A percentile compares a stretch with the other conserved stretches of the same genome.
Evolutionary conservation across 2,888 invertebrate genomes (phyloP).

Genomic region (Caenorhabditis sulstoni): DNA sequence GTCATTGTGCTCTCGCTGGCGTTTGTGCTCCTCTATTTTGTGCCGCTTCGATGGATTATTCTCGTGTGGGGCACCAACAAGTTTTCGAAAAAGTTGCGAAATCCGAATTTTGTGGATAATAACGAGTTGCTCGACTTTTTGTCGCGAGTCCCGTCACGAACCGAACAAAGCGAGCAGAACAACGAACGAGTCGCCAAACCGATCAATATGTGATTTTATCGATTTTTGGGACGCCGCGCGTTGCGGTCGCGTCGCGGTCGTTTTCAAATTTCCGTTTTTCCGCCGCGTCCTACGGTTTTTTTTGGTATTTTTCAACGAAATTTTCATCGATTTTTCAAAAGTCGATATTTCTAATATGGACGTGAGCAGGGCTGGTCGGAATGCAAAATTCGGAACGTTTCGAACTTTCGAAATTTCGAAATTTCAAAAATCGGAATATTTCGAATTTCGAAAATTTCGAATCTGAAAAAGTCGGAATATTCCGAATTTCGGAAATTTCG

Average conservation of each 20-base stretch:
- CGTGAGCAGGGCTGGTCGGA: no score
- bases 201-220: conserved; percentile 51
- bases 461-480: no score
- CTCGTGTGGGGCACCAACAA: conserved; percentile 96
- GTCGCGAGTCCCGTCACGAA: conserved; percentile 94
- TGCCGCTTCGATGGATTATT: conserved; percentile 91
- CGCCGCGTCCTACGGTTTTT: background rate
- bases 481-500: no score
- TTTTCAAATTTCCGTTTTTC: conserved; percentile 12
- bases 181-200: conserved; percentile 50
- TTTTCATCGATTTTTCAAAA: background rate
- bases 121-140: conserved; percentile 96
- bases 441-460: no score
- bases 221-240: no score
- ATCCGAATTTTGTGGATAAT: conserved; percentile 95
- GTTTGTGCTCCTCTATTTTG: conserved; percentile 89
- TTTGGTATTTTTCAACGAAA: background rate
- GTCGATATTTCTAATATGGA: no score
- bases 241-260: background rate
- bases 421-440: no score
- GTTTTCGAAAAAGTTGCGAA: conserved; percentile 92
- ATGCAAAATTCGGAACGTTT: no score
- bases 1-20: conserved; percentile 87
- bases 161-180: conserved; percentile 86
- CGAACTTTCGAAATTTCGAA: no score